Percentiles rank a stretch among this genome's conserved stretches.
These are phyloP conservation scores for Rhombomys opimus DNA, from an alignment of 2,113 vertebrate species.

Conservation along the genomic window DNA sequence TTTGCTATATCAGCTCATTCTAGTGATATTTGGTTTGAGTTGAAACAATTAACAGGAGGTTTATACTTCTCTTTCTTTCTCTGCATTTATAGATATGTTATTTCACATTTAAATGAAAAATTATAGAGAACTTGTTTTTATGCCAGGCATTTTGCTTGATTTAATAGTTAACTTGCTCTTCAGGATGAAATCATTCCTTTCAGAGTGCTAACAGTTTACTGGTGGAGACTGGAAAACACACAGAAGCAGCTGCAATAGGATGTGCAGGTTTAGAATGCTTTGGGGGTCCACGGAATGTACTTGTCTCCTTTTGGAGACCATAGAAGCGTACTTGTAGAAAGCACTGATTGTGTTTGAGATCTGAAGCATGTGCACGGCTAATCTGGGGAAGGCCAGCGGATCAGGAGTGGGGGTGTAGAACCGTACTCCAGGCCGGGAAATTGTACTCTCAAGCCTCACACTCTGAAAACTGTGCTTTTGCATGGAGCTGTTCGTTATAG, in stretches of 20 bases:
- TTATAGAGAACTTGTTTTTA: not conserved
- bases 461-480: not conserved
- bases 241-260: not conserved
- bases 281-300: not conserved
- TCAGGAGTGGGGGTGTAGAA: not conserved
- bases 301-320: not conserved
- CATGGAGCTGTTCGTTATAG: not conserved
- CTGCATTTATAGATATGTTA: not conserved
- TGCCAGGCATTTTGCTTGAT: constrained; percentile 2
- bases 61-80: not conserved
- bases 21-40: not conserved
- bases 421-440: not conserved
- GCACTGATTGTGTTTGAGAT: not conserved
- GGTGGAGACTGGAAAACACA: not conserved
- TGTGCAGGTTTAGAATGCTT: not conserved
- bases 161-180: not conserved
- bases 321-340: not conserved
- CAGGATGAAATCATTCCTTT: not conserved
- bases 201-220: not conserved
- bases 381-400: not conserved
- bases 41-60: not conserved
- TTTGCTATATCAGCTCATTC: not conserved
- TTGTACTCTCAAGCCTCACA: not conserved
- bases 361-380: not conserved
- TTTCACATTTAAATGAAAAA: not conserved